Conservation (phyloP, 64 coral and sea anemone species). For the Stichodactyla helianthus region DNA sequence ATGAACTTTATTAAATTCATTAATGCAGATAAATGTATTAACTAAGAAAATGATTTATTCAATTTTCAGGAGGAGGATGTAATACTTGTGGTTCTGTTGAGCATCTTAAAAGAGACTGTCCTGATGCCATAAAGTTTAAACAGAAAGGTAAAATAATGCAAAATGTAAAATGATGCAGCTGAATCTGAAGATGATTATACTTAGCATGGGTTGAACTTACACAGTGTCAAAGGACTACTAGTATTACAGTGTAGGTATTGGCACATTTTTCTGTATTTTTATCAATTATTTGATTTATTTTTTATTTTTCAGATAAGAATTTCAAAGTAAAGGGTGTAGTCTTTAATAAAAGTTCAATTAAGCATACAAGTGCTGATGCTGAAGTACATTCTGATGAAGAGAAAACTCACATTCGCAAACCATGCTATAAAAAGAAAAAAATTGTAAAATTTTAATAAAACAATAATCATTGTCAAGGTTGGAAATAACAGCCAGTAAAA, state of each 20-base stretch:
- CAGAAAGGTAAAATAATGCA: neutral
- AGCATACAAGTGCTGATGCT: slow-evolving; percentile 54
- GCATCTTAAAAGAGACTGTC: slow-evolving; percentile 92
- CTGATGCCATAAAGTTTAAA: slow-evolving; percentile 19
- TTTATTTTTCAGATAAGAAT: neutral
- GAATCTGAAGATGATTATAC: no score
- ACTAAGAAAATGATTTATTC: neutral
- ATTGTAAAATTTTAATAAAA: slow-evolving; percentile 58
- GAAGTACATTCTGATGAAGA: slow-evolving; percentile 40
- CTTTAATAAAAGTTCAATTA: neutral
- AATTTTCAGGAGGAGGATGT: slow-evolving; percentile 76
- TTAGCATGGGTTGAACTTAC: no score
- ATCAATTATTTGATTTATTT: neutral
- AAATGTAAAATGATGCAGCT: no score
- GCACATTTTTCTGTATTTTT: no score
- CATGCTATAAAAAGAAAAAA: slow-evolving; percentile 33
- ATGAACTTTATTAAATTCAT: no score
- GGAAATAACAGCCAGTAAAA: no score
- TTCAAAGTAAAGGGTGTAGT: neutral
- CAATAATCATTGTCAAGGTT: no score
- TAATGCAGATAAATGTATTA: no score
- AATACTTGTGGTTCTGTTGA: slow-evolving; percentile 90
- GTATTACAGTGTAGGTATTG: no score
- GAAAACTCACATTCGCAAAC: neutral
- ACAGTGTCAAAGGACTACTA: no score